Evolutionary conservation across 2,888 invertebrate species (phyloP).

Genomic region (Noctua fimbriata): DNA sequence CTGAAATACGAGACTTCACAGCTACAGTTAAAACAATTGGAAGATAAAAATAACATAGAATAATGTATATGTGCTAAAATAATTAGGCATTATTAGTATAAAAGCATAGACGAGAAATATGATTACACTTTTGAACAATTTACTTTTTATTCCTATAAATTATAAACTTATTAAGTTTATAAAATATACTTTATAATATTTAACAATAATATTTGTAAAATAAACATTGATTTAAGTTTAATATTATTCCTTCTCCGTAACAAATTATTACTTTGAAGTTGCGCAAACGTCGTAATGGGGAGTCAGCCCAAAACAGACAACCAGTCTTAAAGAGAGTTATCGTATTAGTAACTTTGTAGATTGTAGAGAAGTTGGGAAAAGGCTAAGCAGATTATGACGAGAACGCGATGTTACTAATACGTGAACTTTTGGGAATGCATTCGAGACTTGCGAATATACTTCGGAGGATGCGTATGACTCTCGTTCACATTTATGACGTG

Average conservation of each 20-base stretch:
- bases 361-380: background rate
- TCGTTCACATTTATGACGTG: slow-evolving; percentile 46
- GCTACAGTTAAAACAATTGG: background rate
- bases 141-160: too few species aligned
- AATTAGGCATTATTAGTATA: background rate
- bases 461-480: slow-evolving; percentile 53
- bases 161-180: too few species aligned
- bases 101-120: background rate
- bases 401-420: background rate
- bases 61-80: slow-evolving; percentile 12
- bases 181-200: too few species aligned
- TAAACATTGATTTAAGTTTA: too few species aligned
- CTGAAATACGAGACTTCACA: slow-evolving; percentile 11
- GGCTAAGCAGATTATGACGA: background rate
- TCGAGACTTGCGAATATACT: slow-evolving; percentile 25
- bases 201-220: too few species aligned
- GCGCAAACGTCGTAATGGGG: too few species aligned
- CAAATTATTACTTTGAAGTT: too few species aligned
- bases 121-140: too few species aligned
- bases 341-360: background rate
- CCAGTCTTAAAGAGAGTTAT: background rate
- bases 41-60: slow-evolving; percentile 8
- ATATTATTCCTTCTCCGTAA: too few species aligned
- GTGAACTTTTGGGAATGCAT: slow-evolving; percentile 25
- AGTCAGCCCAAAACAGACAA: too few species aligned